Conservation (phyloP, 1,140 invertebrate species). For the Drosophila sp. region DNA sequence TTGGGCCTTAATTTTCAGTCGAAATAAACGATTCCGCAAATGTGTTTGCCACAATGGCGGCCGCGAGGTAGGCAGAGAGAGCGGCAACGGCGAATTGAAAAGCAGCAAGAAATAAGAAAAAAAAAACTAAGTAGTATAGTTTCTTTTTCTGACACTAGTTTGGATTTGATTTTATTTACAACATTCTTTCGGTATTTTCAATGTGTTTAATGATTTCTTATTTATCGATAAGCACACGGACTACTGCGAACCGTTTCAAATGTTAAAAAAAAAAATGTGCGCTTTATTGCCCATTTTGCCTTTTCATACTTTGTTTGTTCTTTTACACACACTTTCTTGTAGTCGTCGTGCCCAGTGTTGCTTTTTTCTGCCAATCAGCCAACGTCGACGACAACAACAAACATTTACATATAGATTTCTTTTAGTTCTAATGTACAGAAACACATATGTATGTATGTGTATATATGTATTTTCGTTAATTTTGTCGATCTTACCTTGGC, state of each 20-base stretch:
- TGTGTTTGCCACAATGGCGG: slow-evolving; percentile 57
- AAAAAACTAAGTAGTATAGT: slow-evolving; percentile 22
- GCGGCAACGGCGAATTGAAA: slow-evolving; percentile 50
- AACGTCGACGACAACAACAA: slow-evolving; percentile 16
- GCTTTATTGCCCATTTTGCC: slow-evolving; percentile 64
- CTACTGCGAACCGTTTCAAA: slow-evolving; percentile 32
- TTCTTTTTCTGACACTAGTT: slow-evolving; percentile 25
- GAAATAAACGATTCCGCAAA: slow-evolving; percentile 61
- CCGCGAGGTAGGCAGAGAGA: slow-evolving; percentile 17
- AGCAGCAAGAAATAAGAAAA: slow-evolving; percentile 49
- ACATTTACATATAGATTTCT: slow-evolving; percentile 3
- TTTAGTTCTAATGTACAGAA: too few species aligned
- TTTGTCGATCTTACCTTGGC: slow-evolving; percentile 29
- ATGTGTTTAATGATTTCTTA: slow-evolving; percentile 6
- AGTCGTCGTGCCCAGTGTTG: slow-evolving; percentile 55
- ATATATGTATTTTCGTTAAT: background rate
- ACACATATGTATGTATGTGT: too few species aligned
- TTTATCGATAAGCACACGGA: slow-evolving; percentile 14
- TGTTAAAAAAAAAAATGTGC: slow-evolving; percentile 35
- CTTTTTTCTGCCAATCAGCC: slow-evolving; percentile 55
- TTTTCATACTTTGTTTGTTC: slow-evolving; percentile 76
- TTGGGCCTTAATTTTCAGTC: slow-evolving; percentile 37
- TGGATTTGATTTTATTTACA: background rate
- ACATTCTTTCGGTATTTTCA: background rate
- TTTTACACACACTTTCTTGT: slow-evolving; percentile 72